Percentiles rank a stretch among this genome's conserved stretches.
phyloP scores from a whole-genome alignment of 1,140 invertebrate species.

The Drosophila nigromelanica region DNA sequence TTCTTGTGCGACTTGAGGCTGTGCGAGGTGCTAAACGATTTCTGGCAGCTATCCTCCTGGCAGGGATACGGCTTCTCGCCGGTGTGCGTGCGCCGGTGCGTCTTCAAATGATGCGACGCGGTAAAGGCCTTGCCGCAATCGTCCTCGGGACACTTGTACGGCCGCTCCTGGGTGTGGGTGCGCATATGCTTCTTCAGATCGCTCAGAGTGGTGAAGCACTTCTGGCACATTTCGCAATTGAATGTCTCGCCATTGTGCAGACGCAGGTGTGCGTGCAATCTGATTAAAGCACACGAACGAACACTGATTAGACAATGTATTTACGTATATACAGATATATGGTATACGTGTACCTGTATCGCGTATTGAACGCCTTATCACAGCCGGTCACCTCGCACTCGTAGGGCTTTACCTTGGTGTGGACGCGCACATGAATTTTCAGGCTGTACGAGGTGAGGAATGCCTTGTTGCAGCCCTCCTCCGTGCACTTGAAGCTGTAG shows the following conservation, averaged over 20 bases:
- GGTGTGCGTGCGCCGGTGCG: slow-evolving; percentile 86
- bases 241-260: slow-evolving; percentile 98
- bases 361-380: slow-evolving; percentile 96
- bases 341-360: slow-evolving; percentile 89
- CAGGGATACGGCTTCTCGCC: slow-evolving; percentile 91
- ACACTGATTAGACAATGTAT: slow-evolving; percentile 37
- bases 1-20: slow-evolving; percentile 91
- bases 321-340: not conserved
- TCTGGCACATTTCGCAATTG: slow-evolving; percentile 95
- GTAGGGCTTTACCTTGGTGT: slow-evolving; percentile 97
- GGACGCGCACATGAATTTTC: slow-evolving; percentile 97
- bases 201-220: slow-evolving; percentile 96
- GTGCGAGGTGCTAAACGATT: slow-evolving; percentile 92
- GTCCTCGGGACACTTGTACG: slow-evolving; percentile 92
- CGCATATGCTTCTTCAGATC: slow-evolving; percentile 96
- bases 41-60: slow-evolving; percentile 88
- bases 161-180: slow-evolving; percentile 96
- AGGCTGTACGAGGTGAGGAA: slow-evolving; percentile 97
- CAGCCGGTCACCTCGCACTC: slow-evolving; percentile 91
- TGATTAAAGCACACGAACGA: slow-evolving; percentile 69
- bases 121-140: slow-evolving; percentile 96
- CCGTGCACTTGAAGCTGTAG: slow-evolving; percentile 96
- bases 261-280: slow-evolving; percentile 95
- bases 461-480: slow-evolving; percentile 94
- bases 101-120: slow-evolving; percentile 96